Evolutionary conservation across 2,113 vertebrate genomes (phyloP), one percentile per base, ranked within the genome.

Genomic region (Xiphias gladius): DNA sequence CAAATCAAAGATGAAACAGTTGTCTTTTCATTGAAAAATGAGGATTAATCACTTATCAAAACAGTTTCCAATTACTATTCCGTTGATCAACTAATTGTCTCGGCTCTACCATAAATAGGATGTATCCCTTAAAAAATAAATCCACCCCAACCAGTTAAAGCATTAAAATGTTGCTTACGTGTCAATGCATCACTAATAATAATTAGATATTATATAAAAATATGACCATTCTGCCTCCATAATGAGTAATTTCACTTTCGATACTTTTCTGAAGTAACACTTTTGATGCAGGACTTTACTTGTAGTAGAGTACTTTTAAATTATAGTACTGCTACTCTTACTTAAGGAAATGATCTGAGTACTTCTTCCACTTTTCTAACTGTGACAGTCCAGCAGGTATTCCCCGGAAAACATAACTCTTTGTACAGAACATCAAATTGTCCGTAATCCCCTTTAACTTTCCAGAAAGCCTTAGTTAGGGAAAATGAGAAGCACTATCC

Each of bases 361-460:
- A 43, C 43, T 14, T 46, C 14, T n/a, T n/a, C n/a, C n/a, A n/a
- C n/a, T n/a, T n/a, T 50, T 50, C 8, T 2, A 9, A 16, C 28
- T 59, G 43, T 11, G 8, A 22, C 1, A 79, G 58, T 69, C 43
- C 70, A 81, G 83, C 63, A 48, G 37, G 6, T 8, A 0, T 67
- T 76, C n/a, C 59, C 26, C 80, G 30, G 20, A 78, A 75, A 71
- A 39, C 58, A 17, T 7, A 7, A 24, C 20, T 75, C 43, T 30
- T 39, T 74, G 65, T 64, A 17, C 46, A 50, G 58, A 76, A 50
- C 61, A 61, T 13, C 37, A 55, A 69, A 74, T 69, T 52, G 22
- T 72, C 62, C 61, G 20, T 41, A 78, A 83, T 77, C 61, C 41
- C 28, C 37, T 83, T 43, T 78, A 70, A 78, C 26, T 48, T 65